Percentiles rank a stretch among this genome's conserved stretches.
Conservation (phyloP, 1,140 invertebrate genomes). For the Drosophila auraria region DNA sequence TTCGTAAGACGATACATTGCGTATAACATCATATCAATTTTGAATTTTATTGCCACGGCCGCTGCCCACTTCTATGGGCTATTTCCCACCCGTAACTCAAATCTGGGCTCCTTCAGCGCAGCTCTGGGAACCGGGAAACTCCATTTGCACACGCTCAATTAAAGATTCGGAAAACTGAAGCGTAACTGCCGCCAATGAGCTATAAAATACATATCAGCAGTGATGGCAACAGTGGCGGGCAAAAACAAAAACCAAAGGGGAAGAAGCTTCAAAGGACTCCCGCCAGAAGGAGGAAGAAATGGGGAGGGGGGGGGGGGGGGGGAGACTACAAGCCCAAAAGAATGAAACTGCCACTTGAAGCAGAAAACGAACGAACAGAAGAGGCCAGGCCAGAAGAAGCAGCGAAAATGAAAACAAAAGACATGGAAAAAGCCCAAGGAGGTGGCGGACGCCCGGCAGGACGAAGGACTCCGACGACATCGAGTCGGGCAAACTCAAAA, state of each 20-base stretch:
- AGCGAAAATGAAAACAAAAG: constrained; percentile 63
- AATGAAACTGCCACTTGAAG: constrained; percentile 78
- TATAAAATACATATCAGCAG: constrained; percentile 54
- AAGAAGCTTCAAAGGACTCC: constrained; percentile 53
- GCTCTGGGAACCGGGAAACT: constrained; percentile 13
- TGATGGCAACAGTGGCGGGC: constrained; percentile 13
- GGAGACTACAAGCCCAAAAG: constrained; percentile 44
- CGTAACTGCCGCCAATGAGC: constrained; percentile 49
- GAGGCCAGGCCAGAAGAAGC: constrained; percentile 15
- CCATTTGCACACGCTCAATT: constrained; percentile 49
- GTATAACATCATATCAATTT: constrained; percentile 25
- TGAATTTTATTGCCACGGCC: constrained; percentile 25
- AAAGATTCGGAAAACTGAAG: constrained; percentile 37
- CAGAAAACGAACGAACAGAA: constrained; percentile 54
- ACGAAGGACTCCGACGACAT: constrained; percentile 52
- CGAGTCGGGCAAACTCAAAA: constrained; percentile 68
- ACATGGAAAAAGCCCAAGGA: constrained; percentile 43
- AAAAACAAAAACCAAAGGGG: constrained; percentile 21
- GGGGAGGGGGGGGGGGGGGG: neutral
- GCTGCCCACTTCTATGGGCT: neutral
- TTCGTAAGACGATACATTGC: constrained; percentile 7
- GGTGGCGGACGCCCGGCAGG: constrained; percentile 14
- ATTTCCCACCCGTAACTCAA: constrained; percentile 20
- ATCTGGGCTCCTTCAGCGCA: neutral
- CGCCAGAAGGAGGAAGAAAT: neutral